Base-by-base conservation (phyloP, 1,140 invertebrate species). In the Drosophila baimaii region DNA sequence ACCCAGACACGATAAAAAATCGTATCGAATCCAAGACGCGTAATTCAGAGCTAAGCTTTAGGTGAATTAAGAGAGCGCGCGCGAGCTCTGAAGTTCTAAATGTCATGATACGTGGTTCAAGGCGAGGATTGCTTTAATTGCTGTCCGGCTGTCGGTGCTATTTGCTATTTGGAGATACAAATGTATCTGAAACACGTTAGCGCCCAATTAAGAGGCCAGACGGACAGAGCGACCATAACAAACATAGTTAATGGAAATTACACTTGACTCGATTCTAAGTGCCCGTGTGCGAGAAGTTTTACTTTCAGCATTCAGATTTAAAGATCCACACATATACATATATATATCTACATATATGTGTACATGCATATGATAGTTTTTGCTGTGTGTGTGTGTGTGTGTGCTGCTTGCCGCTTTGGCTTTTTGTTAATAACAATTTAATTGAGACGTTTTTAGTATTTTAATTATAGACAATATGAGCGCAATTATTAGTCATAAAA, bases 111-210 rank as follows among this genome's bases (percentile, higher is more conserved):
- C 52, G 49, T 68, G 65, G 83, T 88, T 88, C 83, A 88, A 88
- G 83, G 83, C 73, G 41, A 88, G 74, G 56, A 83, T 66, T 72
- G 52, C 44, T 79, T 88, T 89, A 89, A 88, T 88, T 82, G 76
- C 82, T 37, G 21, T 59, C 52, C 31, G 57, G 56, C 68, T 77
- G 44, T 46, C 46, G 44, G 23, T 52, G 51, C 63, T 69, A 31
- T 68, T 37, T 56, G 56, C 70, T 70, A 39, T 77, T 80, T 56
- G 72, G 81, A 86, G 82, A 85, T 85, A 85, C 82, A 85, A 85
- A 85, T 85, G 82, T 85, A 86, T 86, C 82, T 88, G 66, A 88
- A 86, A 86, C 83, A 86, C 82, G 82, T 86, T 86, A 88, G 83
- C 79, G 79, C 82, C 82, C 82, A 86, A 86, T 86, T 86, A 86